phyloP scores from a whole-genome alignment of 2,888 invertebrate species.

The Halictus ligatus region DNA sequence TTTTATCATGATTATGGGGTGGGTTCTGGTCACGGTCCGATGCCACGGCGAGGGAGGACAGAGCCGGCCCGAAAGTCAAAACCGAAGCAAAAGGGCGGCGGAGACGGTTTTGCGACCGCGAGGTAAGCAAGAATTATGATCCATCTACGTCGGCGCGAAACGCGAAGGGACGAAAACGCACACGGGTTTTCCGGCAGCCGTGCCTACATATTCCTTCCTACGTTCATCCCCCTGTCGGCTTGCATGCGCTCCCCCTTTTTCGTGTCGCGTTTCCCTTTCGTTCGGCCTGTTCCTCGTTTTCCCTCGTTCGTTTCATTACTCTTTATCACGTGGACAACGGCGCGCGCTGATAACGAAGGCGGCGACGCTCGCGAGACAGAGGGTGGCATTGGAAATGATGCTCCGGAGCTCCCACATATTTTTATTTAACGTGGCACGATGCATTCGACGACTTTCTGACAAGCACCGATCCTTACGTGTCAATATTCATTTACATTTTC shows the following conservation, averaged over 20 bases:
- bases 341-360: constrained; percentile 14
- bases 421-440: not conserved
- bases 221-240: constrained; percentile 4
- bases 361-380: constrained; percentile 23
- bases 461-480: not conserved
- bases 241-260: constrained; percentile 42
- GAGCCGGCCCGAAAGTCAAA: constrained; percentile 39
- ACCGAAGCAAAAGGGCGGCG: constrained; percentile 62
- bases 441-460: not conserved
- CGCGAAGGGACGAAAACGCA: constrained; percentile 67
- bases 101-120: constrained; percentile 64
- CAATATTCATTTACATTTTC: not conserved
- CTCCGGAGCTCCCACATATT: not conserved
- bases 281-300: constrained; percentile 31
- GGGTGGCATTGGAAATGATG: not conserved
- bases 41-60: constrained; percentile 1
- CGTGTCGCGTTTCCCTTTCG: constrained; percentile 39
- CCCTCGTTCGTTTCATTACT: not conserved
- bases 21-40: constrained; percentile 52
- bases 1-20: constrained; percentile 70
- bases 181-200: constrained; percentile 62
- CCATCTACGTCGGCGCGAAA: constrained; percentile 71
- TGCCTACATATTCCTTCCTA: constrained; percentile 43
- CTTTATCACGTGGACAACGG: constrained; percentile 2
- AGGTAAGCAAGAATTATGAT: constrained; percentile 78